Base-by-base conservation (phyloP, 1,140 invertebrate species). In the Adoxophyes honmai region DNA sequence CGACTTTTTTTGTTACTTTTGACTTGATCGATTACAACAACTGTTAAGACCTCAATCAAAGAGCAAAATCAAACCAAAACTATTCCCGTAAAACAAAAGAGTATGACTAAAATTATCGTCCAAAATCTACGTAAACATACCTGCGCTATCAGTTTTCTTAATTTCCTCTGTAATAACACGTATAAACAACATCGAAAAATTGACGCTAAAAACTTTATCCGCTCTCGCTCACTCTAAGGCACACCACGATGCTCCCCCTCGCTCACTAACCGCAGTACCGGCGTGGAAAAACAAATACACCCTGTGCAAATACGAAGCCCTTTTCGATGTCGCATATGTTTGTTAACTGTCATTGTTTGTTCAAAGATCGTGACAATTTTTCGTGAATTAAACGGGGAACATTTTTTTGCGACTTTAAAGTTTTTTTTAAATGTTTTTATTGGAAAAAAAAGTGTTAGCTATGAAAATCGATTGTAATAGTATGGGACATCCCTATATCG, bases 341-440 rank as follows among this genome's bases (percentile, higher is more conserved):
- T 28, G 18, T 66, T 68, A 59, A 70, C 66, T 66, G 67, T 64
- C 65, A 69, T 64, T 77, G 67, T 77, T 70, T 68, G 68, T 67
- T 34, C 52, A 54, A 57, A 62, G 54, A 34, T 51, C 56, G 57
- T 52, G 11, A 58, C 48, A 62, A 65, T 48, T 48, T 28, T 48
- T 48, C 42, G 42, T 33, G 16, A 28, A 48, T 48, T 48, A 28
- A 28, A 48, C 21, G 42, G 8, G 18, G 16, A 48, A 48, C 10
- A 21, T 21, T 44, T n/a, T 21, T 39, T 15, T 39, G 14, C 13
- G 8, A 14, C 14, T 39, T 16, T 15, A 14, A 16, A 8, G 11
- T 15, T 4, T 1, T 15, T 38, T 39, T n/a, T n/a, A n/a, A n/a
- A n/a, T n/a, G n/a, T n/a, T n/a, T n/a, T n/a, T n/a, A n/a, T n/a